Evolutionary conservation across 2,797 vertebrate species (phyloP).

Genomic region (Echeneis naucrates): DNA sequence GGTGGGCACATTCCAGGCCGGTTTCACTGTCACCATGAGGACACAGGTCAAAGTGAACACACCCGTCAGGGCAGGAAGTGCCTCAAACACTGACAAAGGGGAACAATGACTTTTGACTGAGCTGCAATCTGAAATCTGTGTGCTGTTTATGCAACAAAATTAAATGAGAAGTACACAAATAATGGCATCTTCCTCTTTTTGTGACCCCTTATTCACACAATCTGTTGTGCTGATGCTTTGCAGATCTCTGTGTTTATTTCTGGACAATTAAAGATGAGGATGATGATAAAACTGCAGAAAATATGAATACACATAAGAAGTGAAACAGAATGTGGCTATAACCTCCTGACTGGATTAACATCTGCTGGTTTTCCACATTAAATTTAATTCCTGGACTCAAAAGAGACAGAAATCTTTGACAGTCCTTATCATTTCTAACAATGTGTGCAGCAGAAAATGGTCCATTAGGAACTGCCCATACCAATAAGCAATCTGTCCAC

Average conservation of each 20-base stretch:
- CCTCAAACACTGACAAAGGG: background rate
- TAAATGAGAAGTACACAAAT: constrained; percentile 46
- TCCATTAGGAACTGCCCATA: constrained; percentile 46
- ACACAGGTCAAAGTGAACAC: constrained; percentile 48
- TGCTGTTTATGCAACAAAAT: background rate
- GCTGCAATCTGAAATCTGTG: constrained; percentile 40
- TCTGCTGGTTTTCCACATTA: constrained; percentile 29
- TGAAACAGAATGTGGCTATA: background rate
- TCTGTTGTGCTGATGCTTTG: background rate
- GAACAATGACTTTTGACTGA: constrained; percentile 28
- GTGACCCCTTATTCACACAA: background rate
- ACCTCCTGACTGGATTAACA: constrained; percentile 3
- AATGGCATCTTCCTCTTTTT: constrained; percentile 62
- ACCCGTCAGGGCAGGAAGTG: constrained; percentile 30
- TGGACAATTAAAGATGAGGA: background rate
- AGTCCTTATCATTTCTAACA: constrained; percentile 44
- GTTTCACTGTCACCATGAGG: constrained; percentile 41
- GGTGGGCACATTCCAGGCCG: constrained; percentile 52
- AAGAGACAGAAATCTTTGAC: constrained; percentile 34
- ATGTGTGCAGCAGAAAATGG: constrained; percentile 43
- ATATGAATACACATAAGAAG: background rate
- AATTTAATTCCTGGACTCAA: constrained; percentile 21
- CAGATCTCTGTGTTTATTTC: background rate
- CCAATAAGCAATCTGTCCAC: constrained; percentile 62
- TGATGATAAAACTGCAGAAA: background rate